phyloP scores from a whole-genome alignment of 2,797 vertebrate genomes.

The Euthynnus affinis region DNA sequence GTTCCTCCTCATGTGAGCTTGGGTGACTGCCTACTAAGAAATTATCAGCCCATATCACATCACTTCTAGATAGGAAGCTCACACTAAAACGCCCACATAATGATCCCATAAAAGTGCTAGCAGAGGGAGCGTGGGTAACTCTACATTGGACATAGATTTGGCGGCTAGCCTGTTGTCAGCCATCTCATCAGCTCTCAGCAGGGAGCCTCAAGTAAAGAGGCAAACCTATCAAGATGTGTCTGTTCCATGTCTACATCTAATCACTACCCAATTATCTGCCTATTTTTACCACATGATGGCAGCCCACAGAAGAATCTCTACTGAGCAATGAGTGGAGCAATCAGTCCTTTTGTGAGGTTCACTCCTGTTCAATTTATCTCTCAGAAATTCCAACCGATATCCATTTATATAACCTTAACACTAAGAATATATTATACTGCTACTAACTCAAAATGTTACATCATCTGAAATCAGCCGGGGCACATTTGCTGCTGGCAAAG shows the following conservation, averaged over 20 bases:
- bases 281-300: conserved; percentile 34
- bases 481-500: conserved; percentile 42
- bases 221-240: conserved; percentile 38
- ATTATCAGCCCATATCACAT: conserved; percentile 73
- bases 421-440: conserved; percentile 59
- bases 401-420: conserved; percentile 61
- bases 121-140: conserved; percentile 83
- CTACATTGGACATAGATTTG: conserved; percentile 76
- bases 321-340: conserved; percentile 15
- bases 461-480: conserved; percentile 62
- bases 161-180: conserved; percentile 70
- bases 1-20: conserved; percentile 47
- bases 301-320: conserved; percentile 11
- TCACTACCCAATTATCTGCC: conserved; percentile 45
- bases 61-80: conserved; percentile 75
- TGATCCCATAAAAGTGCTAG: conserved; percentile 80
- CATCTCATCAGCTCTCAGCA: conserved; percentile 63
- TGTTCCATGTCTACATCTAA: conserved; percentile 33
- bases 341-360: conserved; percentile 15
- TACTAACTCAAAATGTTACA: conserved; percentile 56
- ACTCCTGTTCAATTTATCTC: conserved; percentile 9
- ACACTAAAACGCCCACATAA: conserved; percentile 75
- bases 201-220: conserved; percentile 59
- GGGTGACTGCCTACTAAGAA: conserved; percentile 65
- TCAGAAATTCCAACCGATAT: conserved; percentile 32